These are phyloP conservation scores for Procavia capensis DNA, from an alignment of 2,113 vertebrate genomes.

Conservation along the genomic window DNA sequence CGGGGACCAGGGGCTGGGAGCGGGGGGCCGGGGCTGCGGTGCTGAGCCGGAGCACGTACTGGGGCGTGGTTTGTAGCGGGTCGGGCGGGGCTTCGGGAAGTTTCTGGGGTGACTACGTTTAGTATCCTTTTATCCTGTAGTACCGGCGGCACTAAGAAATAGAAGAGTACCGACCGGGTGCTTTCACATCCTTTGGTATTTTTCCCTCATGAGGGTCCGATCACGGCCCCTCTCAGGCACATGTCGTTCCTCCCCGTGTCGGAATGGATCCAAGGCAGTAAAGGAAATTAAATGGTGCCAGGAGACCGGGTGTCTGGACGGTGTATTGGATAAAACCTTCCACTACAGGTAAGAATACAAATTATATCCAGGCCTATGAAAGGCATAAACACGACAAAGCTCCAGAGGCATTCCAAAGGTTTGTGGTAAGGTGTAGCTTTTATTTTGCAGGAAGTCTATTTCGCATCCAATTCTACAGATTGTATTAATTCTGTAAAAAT, in stretches of 20 bases:
- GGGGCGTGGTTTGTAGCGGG: constrained; percentile 74
- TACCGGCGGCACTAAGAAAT: too few relatives aligned
- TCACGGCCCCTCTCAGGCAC: constrained; percentile 60
- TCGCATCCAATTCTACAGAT: constrained; percentile 11
- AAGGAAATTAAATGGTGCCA: constrained; percentile 66
- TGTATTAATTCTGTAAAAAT: background rate
- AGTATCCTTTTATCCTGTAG: background rate
- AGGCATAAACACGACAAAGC: constrained; percentile 54
- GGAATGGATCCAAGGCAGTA: constrained; percentile 58
- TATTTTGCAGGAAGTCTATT: background rate
- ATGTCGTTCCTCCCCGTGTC: constrained; percentile 57
- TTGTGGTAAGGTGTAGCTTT: constrained; percentile 8
- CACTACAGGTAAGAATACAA: constrained; percentile 77
- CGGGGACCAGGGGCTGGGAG: fast-evolving
- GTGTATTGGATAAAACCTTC: constrained; percentile 57
- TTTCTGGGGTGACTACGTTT: background rate
- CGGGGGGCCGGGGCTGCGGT: constrained; percentile 1
- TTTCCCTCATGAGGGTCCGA: background rate
- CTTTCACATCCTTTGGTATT: background rate
- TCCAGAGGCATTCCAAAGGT: background rate
- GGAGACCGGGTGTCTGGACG: constrained; percentile 78
- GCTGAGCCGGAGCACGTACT: constrained; percentile 83
- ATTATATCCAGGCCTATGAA: background rate
- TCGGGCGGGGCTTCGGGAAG: background rate
- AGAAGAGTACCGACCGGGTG: fast-evolving